phyloP scores from a whole-genome alignment of 2,113 vertebrate species.

The Eclectus roratus region DNA sequence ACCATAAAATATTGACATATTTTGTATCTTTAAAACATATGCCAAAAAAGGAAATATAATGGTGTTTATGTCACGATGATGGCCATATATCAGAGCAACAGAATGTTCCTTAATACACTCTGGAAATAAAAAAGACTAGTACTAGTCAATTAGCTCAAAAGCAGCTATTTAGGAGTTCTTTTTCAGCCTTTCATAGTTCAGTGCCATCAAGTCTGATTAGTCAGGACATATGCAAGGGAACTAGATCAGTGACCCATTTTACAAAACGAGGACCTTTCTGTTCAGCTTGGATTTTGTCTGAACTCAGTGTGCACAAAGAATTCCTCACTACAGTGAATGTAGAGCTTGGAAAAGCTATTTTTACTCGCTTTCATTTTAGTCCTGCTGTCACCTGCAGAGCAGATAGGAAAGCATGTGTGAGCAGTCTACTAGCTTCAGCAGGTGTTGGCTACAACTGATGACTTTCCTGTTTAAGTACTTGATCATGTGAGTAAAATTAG shows the following conservation, averaged over 20 bases:
- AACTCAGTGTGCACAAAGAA: neutral
- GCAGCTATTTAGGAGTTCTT: neutral
- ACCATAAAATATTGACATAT: neutral
- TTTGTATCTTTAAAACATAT: neutral
- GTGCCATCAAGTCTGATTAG: neutral
- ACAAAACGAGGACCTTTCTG: neutral
- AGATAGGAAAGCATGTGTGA: neutral
- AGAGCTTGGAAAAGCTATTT: neutral
- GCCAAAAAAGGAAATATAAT: rapidly evolving
- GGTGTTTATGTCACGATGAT: neutral
- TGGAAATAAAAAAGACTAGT: neutral
- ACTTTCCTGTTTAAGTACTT: neutral
- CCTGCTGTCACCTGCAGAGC: neutral
- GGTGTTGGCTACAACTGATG: neutral
- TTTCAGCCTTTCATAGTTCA: neutral
- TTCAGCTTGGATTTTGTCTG: neutral
- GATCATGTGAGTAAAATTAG: neutral
- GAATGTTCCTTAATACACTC: neutral
- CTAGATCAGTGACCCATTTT: neutral
- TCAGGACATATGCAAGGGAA: neutral
- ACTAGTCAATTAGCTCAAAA: neutral
- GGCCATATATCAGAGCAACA: neutral
- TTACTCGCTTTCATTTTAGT: neutral
- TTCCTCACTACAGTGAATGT: neutral
- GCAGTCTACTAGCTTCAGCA: neutral